Conservation (phyloP, 2,113 vertebrate species). For the Aldabrachelys gigantea region DNA sequence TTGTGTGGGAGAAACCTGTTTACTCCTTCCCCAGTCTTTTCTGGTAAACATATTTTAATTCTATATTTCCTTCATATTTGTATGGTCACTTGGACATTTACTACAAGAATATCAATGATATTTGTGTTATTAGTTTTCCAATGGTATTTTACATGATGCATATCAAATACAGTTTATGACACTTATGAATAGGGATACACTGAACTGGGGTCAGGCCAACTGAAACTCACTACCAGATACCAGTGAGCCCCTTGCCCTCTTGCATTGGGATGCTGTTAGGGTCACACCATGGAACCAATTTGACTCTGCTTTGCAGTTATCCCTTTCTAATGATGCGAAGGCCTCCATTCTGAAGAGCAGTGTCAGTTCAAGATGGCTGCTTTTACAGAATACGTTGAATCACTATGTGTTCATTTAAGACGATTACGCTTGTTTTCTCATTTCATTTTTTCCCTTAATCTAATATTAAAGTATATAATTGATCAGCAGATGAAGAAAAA, state of each 20-base stretch:
- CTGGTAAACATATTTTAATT: neutral
- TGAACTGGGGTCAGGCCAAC: neutral
- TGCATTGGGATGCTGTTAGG: neutral
- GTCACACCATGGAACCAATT: neutral
- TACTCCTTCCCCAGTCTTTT: neutral
- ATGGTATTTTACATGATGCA: neutral
- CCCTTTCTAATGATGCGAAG: neutral
- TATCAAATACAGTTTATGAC: neutral
- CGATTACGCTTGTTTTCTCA: neutral
- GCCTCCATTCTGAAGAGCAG: neutral
- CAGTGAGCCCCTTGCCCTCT: neutral
- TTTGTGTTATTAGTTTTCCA: neutral
- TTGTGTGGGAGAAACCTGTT: neutral
- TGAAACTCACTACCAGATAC: neutral
- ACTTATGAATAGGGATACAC: neutral
- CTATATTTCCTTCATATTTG: neutral
- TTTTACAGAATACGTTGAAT: neutral
- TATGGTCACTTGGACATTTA: neutral
- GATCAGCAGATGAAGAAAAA: neutral
- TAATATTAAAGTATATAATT: neutral
- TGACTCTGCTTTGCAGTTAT: neutral
- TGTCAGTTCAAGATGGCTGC: neutral
- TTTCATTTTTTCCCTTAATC: neutral
- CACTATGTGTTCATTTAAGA: neutral
- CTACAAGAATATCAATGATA: neutral